A percentile compares a stretch with the other conserved stretches of the same genome.
Conservation (phyloP, 2,888 invertebrate genomes). For the Hesperia comma region DNA sequence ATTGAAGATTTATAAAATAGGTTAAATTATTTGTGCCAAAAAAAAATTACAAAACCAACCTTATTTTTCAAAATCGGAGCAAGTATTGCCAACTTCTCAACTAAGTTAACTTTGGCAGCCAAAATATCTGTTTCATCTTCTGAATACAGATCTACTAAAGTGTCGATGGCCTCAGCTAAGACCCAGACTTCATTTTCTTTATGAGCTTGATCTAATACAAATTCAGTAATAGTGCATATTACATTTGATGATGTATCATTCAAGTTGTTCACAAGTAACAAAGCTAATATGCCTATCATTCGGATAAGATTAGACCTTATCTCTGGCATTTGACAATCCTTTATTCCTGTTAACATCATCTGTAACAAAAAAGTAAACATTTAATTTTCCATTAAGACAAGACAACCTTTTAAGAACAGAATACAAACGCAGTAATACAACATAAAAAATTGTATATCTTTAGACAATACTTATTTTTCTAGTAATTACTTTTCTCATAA, state of each 20-base stretch:
- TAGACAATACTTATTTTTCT: no score
- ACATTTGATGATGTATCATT: slow-evolving; percentile 67
- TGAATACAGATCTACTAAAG: slow-evolving; percentile 89
- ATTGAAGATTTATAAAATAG: no score
- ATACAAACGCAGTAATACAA: no score
- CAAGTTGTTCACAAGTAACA: slow-evolving; percentile 71
- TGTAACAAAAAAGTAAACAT: slow-evolving; percentile 50
- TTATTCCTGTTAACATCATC: slow-evolving; percentile 82
- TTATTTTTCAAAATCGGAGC: slow-evolving; percentile 86
- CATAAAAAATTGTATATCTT: no score
- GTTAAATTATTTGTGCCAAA: no score
- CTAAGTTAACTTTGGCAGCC: slow-evolving; percentile 85
- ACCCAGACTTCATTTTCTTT: slow-evolving; percentile 88
- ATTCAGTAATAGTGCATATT: slow-evolving; percentile 79
- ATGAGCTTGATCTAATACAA: slow-evolving; percentile 85
- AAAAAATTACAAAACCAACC: slow-evolving; percentile 66
- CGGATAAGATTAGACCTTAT: slow-evolving; percentile 84
- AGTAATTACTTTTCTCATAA: no score
- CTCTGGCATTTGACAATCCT: slow-evolving; percentile 79
- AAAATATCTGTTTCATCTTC: slow-evolving; percentile 89
- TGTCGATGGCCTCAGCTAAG: slow-evolving; percentile 89
- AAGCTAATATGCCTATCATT: slow-evolving; percentile 84
- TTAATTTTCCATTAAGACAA: no score
- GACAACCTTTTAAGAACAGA: not conserved
- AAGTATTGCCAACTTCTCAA: slow-evolving; percentile 84